A percentile compares a stretch with the other conserved stretches of the same genome.
These are phyloP conservation scores for Cassiopea xamachana DNA, from an alignment of 30 jellyfish, hydroid and myxozoan species.

Conservation along the genomic window DNA sequence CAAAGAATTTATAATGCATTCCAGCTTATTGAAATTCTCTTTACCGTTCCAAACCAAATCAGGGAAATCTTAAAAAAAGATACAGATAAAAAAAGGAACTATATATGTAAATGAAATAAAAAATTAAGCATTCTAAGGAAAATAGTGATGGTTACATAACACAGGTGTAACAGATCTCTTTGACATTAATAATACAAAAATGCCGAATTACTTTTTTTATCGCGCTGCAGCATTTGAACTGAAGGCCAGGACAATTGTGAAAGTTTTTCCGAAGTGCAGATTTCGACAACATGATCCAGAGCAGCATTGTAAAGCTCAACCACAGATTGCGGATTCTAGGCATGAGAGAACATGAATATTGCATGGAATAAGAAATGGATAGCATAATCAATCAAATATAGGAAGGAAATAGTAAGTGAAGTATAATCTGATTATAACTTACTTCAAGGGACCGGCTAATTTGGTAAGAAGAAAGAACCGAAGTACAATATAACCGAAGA, in stretches of 20 bases:
- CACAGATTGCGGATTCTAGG: constrained; percentile 17
- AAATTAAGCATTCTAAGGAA: too few relatives aligned
- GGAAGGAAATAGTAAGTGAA: too few relatives aligned
- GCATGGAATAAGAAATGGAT: neutral
- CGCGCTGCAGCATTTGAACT: neutral
- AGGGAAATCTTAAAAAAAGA: constrained; percentile 17
- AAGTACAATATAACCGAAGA: too few relatives aligned
- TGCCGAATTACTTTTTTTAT: neutral
- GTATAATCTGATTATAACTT: too few relatives aligned
- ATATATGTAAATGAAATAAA: too few relatives aligned
- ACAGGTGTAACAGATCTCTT: too few relatives aligned
- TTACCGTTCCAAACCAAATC: constrained; percentile 40
- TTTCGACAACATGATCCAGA: constrained; percentile 22
- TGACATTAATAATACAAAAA: neutral
- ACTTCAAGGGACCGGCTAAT: too few relatives aligned
- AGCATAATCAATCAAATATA: neutral
- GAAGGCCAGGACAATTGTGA: constrained; percentile 53
- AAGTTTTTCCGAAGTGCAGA: constrained; percentile 29
- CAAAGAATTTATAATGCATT: neutral
- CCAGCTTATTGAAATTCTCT: neutral
- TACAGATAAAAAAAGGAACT: neutral
- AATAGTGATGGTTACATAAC: too few relatives aligned
- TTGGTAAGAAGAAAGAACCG: too few relatives aligned
- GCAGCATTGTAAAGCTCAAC: constrained; percentile 52
- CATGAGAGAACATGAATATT: neutral